Evolutionary conservation across 2,113 vertebrate species (phyloP), one percentile per base, ranked within the genome.

Genomic region (Equus przewalskii): DNA sequence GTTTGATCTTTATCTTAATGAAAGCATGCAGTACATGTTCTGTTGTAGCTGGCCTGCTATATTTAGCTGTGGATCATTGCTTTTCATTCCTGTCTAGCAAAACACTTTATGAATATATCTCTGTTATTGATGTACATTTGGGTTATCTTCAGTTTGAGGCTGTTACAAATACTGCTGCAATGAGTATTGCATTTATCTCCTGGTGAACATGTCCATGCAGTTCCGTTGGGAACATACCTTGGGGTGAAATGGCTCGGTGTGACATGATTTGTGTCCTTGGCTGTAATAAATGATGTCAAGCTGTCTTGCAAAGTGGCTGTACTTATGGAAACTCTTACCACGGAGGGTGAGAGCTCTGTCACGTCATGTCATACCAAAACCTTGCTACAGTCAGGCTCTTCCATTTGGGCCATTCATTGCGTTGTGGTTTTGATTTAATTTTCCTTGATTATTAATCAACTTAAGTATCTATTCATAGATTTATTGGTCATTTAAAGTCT

Each of bases 341-440:
- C 0, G 6, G 28, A 0, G 7, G 28, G 5, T 26, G 54, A 54
- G 6, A 22, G 3, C 6, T 46, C 41, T 16, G 18, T 26, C 12
- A 1, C 22, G 19, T 36, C 19, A 9, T 0, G 10, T 18, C 28
- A 22, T 18, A 19, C 24, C 33, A 33, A 76, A 54, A 49, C 30
- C 33, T 15, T 22, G 2, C 14, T 3, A 15, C 33, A 54, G 0
- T 65, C 9, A 0, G n/a, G 4, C 30, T 51, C 41, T 46, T 54
- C 44, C 28, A 2, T 30, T 54, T 65, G 24, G 22, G 36, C 69
- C 64, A 58, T 5, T 41, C 64, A 62, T 44, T 13, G 41, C 14
- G 56, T 4, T 46, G 65, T 60, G 65, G 28, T 30, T 96, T 58
- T 56, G 16, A 56, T 73, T 58, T 56, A 22, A 56, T 79, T 79